These are phyloP conservation scores for Callosobruchus maculatus DNA, from an alignment of 2,888 invertebrate species.

Conservation along the genomic window DNA sequence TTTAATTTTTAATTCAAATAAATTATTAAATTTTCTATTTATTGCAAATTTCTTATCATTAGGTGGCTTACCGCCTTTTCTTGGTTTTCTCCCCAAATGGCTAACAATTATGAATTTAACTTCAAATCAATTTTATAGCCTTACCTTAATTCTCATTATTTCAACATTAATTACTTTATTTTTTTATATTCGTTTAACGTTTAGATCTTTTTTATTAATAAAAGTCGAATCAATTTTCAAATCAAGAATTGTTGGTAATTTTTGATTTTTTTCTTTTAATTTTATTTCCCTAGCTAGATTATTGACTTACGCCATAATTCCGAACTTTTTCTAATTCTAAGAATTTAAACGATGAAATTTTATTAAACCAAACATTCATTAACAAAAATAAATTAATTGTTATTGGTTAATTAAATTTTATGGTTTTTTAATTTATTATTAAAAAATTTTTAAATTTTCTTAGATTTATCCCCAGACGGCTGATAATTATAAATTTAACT, in stretches of 20 bases:
- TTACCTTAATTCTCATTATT: conserved; percentile 50
- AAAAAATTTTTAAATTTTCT: no score
- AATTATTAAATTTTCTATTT: conserved; percentile 8
- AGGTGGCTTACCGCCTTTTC: conserved; percentile 58
- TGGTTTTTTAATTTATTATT: no score
- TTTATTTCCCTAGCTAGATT: neutral
- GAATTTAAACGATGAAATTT: no score
- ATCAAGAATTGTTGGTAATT: neutral
- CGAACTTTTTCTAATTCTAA: conserved; percentile 56
- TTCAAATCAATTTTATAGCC: conserved; percentile 45
- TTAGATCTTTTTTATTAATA: conserved; percentile 48
- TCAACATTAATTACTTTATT: conserved; percentile 8
- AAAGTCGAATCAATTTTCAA: conserved; percentile 5
- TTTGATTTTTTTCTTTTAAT: conserved; percentile 5
- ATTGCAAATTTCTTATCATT: conserved; percentile 57
- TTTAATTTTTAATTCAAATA: conserved; percentile 36
- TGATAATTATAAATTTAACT: no score
- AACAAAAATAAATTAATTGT: no score
- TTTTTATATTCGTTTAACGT: conserved; percentile 54
- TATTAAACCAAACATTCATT: no score
- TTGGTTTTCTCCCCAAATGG: conserved; percentile 63
- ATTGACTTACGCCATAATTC: conserved; percentile 56
- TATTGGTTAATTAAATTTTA: no score
- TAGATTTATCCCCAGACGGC: no score
- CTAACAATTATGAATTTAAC: conserved; percentile 55